Conservation (phyloP, 2,888 invertebrate genomes). For the Euphydryas editha region DNA sequence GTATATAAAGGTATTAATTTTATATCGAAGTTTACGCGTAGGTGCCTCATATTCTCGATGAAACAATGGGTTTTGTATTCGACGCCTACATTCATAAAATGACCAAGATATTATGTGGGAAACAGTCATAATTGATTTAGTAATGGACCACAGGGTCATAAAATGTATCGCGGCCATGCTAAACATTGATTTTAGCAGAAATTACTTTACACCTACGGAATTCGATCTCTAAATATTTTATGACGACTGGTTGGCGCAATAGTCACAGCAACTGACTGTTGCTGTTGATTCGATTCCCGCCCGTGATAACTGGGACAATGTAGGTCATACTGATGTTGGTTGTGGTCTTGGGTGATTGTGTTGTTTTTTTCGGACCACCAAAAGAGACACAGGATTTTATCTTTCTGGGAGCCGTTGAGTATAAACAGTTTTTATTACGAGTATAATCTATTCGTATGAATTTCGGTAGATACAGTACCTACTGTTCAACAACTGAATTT, state of each 20-base stretch:
- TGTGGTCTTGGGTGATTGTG: too few species aligned
- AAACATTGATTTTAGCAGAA: constrained; percentile 38
- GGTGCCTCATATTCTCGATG: not conserved
- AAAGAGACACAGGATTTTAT: too few species aligned
- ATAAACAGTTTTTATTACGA: too few species aligned
- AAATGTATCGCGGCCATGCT: constrained; percentile 17
- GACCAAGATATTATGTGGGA: constrained; percentile 20
- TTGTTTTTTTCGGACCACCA: too few species aligned
- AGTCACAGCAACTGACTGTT: not conserved
- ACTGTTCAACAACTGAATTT: too few species aligned
- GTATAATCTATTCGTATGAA: too few species aligned
- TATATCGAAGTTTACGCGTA: not conserved
- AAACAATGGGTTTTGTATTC: constrained; percentile 14
- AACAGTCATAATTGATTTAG: constrained; percentile 17
- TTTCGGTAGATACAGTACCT: too few species aligned
- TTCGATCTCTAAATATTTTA: not conserved
- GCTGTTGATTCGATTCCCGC: too few species aligned
- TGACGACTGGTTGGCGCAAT: not conserved
- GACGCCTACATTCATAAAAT: constrained; percentile 12
- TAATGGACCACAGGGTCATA: constrained; percentile 22
- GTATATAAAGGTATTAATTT: not conserved
- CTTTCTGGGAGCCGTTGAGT: too few species aligned
- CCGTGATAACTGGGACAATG: too few species aligned
- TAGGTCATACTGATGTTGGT: too few species aligned
- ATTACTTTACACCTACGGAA: constrained; percentile 33